These are phyloP conservation scores for Drosophila subquinaria DNA, from an alignment of 2,888 invertebrate species.

Conservation along the genomic window DNA sequence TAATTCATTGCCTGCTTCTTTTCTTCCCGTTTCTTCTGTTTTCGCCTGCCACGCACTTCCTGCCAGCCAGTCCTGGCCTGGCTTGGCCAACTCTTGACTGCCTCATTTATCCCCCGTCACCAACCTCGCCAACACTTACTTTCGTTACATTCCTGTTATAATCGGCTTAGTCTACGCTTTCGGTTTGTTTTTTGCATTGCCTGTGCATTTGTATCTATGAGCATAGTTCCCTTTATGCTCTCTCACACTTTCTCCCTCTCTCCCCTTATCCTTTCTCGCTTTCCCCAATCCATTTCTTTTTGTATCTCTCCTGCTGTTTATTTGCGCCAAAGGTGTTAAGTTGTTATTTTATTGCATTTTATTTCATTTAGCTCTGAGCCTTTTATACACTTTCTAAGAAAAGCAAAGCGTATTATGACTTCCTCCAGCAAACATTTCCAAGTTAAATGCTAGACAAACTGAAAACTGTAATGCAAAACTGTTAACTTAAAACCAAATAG, in stretches of 20 bases:
- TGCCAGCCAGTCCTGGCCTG: conserved; percentile 38
- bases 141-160: conserved; percentile 76
- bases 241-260: conserved; percentile 7
- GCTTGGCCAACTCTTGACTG: conserved; percentile 30
- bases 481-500: neutral
- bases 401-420: conserved; percentile 52
- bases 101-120: neutral
- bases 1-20: conserved; percentile 70
- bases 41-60: conserved; percentile 73
- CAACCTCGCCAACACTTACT: conserved; percentile 34
- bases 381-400: conserved; percentile 45
- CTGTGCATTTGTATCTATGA: conserved; percentile 65
- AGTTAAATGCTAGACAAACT: conserved; percentile 7
- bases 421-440: conserved; percentile 26
- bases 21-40: conserved; percentile 16
- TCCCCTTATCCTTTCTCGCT: neutral
- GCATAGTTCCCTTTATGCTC: conserved; percentile 58
- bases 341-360: conserved; percentile 79
- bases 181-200: conserved; percentile 76
- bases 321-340: conserved; percentile 75
- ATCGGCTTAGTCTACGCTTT: conserved; percentile 80
- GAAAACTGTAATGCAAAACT: neutral
- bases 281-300: no score
- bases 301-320: conserved; percentile 23
- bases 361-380: conserved; percentile 69